These are phyloP conservation scores for Molossus molossus DNA, from an alignment of 2,797 vertebrate species.

Conservation along the genomic window DNA sequence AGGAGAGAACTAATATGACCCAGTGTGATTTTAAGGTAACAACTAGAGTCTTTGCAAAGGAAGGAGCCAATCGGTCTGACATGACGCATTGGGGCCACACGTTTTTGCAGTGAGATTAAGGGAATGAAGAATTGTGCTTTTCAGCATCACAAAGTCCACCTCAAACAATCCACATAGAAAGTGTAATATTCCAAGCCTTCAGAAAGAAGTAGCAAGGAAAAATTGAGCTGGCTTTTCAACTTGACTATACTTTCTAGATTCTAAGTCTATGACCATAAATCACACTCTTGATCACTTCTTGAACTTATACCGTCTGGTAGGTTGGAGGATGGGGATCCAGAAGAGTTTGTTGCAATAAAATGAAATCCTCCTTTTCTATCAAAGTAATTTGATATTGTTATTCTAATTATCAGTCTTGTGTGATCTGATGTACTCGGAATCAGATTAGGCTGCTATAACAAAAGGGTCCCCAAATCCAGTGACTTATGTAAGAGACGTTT, in stretches of 20 bases:
- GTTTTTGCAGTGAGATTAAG: slow-evolving; percentile 64
- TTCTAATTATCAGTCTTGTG: not conserved
- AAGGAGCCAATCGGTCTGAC: slow-evolving; percentile 66
- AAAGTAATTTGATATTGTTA: slow-evolving; percentile 54
- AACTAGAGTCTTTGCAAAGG: slow-evolving; percentile 58
- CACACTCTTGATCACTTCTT: slow-evolving; percentile 36
- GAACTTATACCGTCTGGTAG: not conserved
- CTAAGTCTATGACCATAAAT: slow-evolving; percentile 33
- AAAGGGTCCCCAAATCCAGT: not conserved
- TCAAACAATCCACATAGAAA: not conserved
- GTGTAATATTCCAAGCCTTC: slow-evolving; percentile 43
- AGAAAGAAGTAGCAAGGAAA: slow-evolving; percentile 52
- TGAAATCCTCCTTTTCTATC: slow-evolving; percentile 13
- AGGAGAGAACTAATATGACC: slow-evolving; percentile 73
- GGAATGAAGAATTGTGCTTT: slow-evolving; percentile 67
- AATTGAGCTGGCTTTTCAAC: slow-evolving; percentile 1
- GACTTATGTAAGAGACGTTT: not conserved
- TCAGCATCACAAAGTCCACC: slow-evolving; percentile 36
- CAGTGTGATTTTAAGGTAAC: slow-evolving; percentile 74
- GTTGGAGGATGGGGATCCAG: not conserved
- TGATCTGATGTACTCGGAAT: not conserved
- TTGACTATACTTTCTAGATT: slow-evolving; percentile 32
- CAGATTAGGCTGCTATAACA: not conserved
- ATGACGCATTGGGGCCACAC: slow-evolving; percentile 34
- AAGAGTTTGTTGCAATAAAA: slow-evolving; percentile 31